Evolutionary conservation across 1,140 invertebrate species (phyloP), one percentile per base, ranked within the genome.

Genomic region (Leptinotarsa defecta): DNA sequence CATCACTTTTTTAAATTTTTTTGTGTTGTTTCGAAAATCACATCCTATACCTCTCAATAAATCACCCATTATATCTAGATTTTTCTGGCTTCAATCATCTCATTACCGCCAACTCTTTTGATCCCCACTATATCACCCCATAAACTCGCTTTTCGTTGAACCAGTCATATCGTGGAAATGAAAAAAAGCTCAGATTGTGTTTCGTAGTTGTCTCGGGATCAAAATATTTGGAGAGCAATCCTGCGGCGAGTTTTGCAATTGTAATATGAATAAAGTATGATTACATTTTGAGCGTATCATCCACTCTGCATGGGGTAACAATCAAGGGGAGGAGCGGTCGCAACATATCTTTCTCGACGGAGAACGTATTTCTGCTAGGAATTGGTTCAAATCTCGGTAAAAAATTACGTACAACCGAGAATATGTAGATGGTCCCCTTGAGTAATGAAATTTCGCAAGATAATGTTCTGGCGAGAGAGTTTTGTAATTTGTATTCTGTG

Each of bases 181-280:
- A 70, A 48, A 70, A 70, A 70, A 48, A 19, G 8, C 34, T 20
- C 43, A 70, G 15, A 49, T 70, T 70, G 68, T 70, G 48, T 70
- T 48, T 70, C 64, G n/a, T 17, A 48, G 43, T 43, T 70, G 43
- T 8, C 11, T 5, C 64, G 17, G 69, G 15, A 22, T 20, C 63
- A 65, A 64, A 73, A 48, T 65, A 73, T 73, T 48, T 73, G 63
- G 71, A 17, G 24, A 63, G 27, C 43, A 64, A 73, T 65, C 64
- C 52, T 48, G 71, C 71, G 24, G 62, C 71, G 71, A 73, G 71
- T 73, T 76, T 78, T 74, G 78, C 73, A 71, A 76, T 73, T 73
- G 76, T 81, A 82, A 82, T 83, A 75, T 81, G 77, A 79, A 83
- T 81, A 83, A 83, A 83, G 81, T 81, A 79, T 82, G 81, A 83